These are phyloP conservation scores for Cydia pomonella DNA, from an alignment of 1,140 invertebrate species.

Conservation along the genomic window DNA sequence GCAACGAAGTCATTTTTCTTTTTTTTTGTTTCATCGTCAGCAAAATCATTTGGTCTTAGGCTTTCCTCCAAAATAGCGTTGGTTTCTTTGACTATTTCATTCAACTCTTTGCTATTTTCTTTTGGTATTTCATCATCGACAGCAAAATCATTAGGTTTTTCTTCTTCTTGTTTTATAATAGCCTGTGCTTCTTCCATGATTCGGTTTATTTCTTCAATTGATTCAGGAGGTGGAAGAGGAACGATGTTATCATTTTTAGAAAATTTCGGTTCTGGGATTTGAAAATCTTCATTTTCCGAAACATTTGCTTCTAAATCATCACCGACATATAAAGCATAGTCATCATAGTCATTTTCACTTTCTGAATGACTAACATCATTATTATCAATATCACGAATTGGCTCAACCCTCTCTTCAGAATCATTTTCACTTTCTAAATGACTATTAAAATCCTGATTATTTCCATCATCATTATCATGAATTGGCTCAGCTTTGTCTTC, in stretches of 20 bases:
- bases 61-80: slow-evolving; percentile 18
- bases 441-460: background rate
- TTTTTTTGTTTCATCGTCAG: slow-evolving; percentile 37
- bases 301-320: slow-evolving; percentile 3
- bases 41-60: slow-evolving; percentile 21
- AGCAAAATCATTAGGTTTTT: slow-evolving; percentile 22
- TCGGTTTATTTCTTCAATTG: background rate
- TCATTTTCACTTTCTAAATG: slow-evolving; percentile 4
- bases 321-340: background rate
- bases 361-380: slow-evolving; percentile 1
- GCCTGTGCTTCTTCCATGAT: background rate
- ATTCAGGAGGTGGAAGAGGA: slow-evolving; percentile 7
- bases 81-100: background rate
- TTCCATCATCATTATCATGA: background rate
- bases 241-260: slow-evolving; percentile 14
- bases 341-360: slow-evolving; percentile 13
- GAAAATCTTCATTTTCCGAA: background rate
- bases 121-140: slow-evolving; percentile 21
- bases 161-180: slow-evolving; percentile 25
- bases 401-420: background rate
- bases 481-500: slow-evolving; percentile 8
- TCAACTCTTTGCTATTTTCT: slow-evolving; percentile 32
- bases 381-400: background rate
- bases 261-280: background rate
- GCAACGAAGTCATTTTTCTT: slow-evolving; percentile 34